A percentile compares a stretch with the other conserved stretches of the same genome.
Conservation (phyloP, 2,113 vertebrate species). For the Tympanuchus pallidicinctus region DNA sequence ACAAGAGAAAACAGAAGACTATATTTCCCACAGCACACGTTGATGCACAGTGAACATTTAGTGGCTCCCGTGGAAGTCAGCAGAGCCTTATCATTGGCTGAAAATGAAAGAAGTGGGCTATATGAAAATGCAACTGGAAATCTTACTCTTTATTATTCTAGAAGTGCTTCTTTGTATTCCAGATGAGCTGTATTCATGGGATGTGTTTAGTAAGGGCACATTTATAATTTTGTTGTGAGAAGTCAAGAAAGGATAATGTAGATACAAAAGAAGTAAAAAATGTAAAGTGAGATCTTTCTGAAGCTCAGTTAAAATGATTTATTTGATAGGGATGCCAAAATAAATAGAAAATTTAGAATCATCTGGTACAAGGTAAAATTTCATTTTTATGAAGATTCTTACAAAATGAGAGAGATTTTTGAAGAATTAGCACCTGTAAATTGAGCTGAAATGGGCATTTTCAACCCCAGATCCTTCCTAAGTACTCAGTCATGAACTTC, state of each 20-base stretch:
- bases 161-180: neutral
- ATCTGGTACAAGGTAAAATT: neutral
- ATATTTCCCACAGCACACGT: neutral
- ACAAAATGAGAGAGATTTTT: neutral
- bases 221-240: neutral
- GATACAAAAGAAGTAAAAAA: fast-evolving
- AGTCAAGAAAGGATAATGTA: neutral
- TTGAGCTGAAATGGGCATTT: neutral
- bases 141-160: neutral
- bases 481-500: neutral
- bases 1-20: neutral
- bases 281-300: neutral
- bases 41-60: neutral
- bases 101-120: neutral
- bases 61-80: neutral
- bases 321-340: neutral
- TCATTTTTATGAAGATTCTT: neutral
- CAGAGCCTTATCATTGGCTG: neutral
- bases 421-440: neutral
- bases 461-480: neutral
- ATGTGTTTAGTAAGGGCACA: neutral
- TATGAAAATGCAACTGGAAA: neutral
- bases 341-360: neutral
- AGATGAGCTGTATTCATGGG: neutral
- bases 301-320: neutral